Percentiles rank a stretch among this genome's conserved stretches.
Evolutionary conservation across 2,797 vertebrate genomes (phyloP).

Genomic region (Sebastes miniatus): DNA sequence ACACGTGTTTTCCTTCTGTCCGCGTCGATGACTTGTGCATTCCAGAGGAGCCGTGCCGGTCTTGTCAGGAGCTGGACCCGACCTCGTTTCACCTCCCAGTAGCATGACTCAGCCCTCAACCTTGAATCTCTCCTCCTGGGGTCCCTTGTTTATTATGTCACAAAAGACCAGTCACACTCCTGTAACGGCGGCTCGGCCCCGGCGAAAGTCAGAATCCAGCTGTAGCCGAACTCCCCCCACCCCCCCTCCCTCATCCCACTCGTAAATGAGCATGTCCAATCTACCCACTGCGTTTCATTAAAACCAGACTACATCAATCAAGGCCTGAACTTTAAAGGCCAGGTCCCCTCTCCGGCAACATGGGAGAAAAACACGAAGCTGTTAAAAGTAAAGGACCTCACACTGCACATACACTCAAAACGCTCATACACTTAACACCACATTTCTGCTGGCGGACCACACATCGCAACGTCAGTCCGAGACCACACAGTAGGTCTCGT

Average conservation of each 20-base stretch:
- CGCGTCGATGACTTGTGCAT: slow-evolving; percentile 55
- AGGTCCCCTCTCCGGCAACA: slow-evolving; percentile 68
- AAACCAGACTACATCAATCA: slow-evolving; percentile 79
- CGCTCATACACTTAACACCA: slow-evolving; percentile 61
- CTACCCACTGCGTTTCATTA: slow-evolving; percentile 79
- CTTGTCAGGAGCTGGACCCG: slow-evolving; percentile 44
- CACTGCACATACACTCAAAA: slow-evolving; percentile 53
- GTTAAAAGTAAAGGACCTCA: slow-evolving; percentile 74
- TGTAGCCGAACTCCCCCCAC: slow-evolving; percentile 29
- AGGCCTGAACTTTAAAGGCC: slow-evolving; percentile 75
- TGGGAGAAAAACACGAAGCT: slow-evolving; percentile 62
- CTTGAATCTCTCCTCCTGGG: slow-evolving; percentile 46
- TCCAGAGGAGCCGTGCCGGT: slow-evolving; percentile 43
- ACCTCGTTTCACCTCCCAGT: slow-evolving; percentile 64
- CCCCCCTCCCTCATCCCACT: slow-evolving; percentile 22
- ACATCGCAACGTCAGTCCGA: slow-evolving; percentile 59
- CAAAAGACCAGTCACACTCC: slow-evolving; percentile 65
- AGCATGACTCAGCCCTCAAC: slow-evolving; percentile 62
- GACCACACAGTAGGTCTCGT: slow-evolving; percentile 73
- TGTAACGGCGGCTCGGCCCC: slow-evolving; percentile 52
- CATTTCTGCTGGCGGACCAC: slow-evolving; percentile 67
- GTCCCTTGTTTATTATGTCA: slow-evolving; percentile 73
- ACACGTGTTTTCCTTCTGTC: slow-evolving; percentile 48
- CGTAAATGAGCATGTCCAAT: slow-evolving; percentile 78
- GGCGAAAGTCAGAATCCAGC: slow-evolving; percentile 73